phyloP scores from a whole-genome alignment of 2,797 vertebrate genomes.

The Tarsius wallacei region DNA sequence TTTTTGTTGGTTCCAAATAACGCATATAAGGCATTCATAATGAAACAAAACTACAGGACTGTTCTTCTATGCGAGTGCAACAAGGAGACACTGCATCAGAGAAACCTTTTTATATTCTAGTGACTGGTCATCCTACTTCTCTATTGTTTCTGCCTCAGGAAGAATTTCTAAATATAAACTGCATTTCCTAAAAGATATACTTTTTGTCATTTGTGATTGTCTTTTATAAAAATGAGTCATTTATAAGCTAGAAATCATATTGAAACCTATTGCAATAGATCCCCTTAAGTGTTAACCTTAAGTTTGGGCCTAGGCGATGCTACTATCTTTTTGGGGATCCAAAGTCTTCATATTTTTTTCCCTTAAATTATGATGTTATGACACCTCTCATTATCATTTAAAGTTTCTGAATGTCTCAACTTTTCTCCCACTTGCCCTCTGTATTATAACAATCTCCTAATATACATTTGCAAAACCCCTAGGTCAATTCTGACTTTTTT shows the following conservation, averaged over 20 bases:
- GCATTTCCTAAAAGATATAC: neutral
- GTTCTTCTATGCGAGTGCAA: neutral
- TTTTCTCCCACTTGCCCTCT: neutral
- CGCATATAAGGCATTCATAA: neutral
- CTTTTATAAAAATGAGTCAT: slow-evolving; percentile 27
- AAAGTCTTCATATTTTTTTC: neutral
- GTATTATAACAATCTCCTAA: neutral
- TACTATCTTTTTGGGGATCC: neutral
- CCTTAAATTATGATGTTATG: neutral
- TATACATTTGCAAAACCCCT: neutral
- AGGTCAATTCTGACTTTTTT: neutral
- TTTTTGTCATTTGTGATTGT: neutral
- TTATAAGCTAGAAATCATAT: neutral
- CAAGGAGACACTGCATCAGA: neutral
- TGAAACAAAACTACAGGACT: neutral
- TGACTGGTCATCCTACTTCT: neutral
- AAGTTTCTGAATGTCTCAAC: neutral
- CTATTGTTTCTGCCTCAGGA: neutral
- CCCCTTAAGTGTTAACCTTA: neutral
- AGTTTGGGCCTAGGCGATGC: neutral
- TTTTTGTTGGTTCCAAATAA: neutral
- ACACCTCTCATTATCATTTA: neutral
- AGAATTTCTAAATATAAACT: neutral
- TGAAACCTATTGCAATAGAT: neutral
- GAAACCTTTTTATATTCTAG: neutral